phyloP scores from a whole-genome alignment of 2,797 vertebrate genomes.

The Peromyscus nudipes region DNA sequence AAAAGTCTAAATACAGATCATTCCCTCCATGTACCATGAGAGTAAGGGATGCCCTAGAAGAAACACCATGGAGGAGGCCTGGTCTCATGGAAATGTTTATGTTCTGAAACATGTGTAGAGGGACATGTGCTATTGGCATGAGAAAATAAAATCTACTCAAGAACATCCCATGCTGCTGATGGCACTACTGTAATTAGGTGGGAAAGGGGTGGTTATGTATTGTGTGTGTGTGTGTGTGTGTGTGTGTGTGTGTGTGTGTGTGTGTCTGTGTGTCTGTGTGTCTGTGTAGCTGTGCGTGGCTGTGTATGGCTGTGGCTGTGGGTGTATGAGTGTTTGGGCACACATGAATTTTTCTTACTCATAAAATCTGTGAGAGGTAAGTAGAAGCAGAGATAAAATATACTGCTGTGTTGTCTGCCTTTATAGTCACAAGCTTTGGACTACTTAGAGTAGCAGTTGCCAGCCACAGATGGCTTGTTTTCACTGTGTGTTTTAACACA shows the following conservation, averaged over 20 bases:
- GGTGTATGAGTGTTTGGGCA: not conserved
- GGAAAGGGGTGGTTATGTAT: not conserved
- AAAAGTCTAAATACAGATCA: not conserved
- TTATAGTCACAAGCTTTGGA: not conserved
- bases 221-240: not conserved
- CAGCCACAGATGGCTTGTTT: not conserved
- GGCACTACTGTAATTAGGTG: not conserved
- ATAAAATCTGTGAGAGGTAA: not conserved
- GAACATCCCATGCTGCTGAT: not conserved
- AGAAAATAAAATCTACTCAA: not conserved
- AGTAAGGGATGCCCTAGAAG: not conserved
- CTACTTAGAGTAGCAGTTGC: not conserved
- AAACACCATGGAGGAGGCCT: not conserved
- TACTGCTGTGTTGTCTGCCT: not conserved
- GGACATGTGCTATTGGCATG: not conserved
- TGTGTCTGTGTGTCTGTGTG: not conserved
- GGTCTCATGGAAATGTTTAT: fast-evolving
- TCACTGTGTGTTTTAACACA: not conserved
- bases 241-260: not conserved
- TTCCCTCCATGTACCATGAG: not conserved
- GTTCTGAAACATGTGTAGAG: not conserved
- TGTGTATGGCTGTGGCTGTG: not conserved
- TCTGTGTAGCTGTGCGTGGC: not conserved
- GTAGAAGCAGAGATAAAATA: not conserved
- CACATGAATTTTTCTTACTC: not conserved